A percentile compares a stretch with the other conserved stretches of the same genome.
These are phyloP conservation scores for Dreissena rostriformis DNA, from an alignment of 1,140 invertebrate species.

Conservation along the genomic window DNA sequence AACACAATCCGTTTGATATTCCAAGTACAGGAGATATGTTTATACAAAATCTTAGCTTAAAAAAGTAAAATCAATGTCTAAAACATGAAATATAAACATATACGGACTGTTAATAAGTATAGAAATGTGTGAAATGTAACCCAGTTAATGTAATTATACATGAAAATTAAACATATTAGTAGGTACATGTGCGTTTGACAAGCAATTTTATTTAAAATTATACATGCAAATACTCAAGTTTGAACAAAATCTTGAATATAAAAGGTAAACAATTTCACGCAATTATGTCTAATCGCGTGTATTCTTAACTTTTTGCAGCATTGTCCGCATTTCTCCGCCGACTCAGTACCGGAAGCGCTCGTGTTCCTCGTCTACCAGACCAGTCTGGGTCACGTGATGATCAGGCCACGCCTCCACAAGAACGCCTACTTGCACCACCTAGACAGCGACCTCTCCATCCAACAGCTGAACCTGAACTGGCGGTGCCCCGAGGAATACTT, in stretches of 20 bases:
- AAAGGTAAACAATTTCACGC: no score
- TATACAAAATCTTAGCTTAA: no score
- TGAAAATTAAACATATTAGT: no score
- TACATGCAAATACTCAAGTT: no score
- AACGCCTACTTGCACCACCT: constrained; percentile 49
- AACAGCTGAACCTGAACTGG: constrained; percentile 45
- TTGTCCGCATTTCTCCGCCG: not conserved
- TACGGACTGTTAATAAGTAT: not conserved
- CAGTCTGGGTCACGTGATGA: constrained; percentile 4
- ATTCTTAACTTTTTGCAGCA: constrained; percentile 11
- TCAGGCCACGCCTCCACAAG: constrained; percentile 43
- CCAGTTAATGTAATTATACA: no score
- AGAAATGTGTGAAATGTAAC: no score
- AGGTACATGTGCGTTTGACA: no score
- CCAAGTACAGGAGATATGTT: no score
- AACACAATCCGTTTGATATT: no score
- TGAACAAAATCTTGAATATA: no score
- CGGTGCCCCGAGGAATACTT: constrained; percentile 52
- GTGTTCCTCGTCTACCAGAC: constrained; percentile 37
- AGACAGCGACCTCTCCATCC: constrained; percentile 30
- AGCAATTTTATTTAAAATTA: no score
- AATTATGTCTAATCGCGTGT: no score
- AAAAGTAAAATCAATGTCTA: not conserved
- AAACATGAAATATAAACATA: not conserved
- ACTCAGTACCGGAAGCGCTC: constrained; percentile 19